These are phyloP conservation scores for Steatornis caripensis DNA, from an alignment of 2,113 vertebrate genomes.

Conservation along the genomic window DNA sequence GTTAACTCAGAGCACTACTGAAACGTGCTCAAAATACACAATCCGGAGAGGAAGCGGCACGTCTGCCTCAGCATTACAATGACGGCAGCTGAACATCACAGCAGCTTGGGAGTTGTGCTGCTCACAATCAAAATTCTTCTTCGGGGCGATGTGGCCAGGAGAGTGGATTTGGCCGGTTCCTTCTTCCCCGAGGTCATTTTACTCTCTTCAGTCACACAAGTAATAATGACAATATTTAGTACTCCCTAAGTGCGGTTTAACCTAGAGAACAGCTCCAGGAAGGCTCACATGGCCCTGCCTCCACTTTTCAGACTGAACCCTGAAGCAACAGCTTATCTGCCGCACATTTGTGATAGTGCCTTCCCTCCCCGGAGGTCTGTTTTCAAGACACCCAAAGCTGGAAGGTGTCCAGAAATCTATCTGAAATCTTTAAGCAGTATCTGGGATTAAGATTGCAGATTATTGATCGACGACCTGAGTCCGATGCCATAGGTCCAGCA, in stretches of 20 bases:
- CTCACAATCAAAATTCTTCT: slow-evolving; percentile 26
- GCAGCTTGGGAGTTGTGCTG: not conserved
- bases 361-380: not conserved
- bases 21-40: slow-evolving; percentile 65
- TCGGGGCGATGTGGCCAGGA: fast-evolving
- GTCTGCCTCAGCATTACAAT: not conserved
- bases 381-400: not conserved
- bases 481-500: not conserved
- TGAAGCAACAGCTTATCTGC: not conserved
- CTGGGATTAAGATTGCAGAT: not conserved
- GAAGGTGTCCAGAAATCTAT: not conserved
- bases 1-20: slow-evolving; percentile 52
- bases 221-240: not conserved
- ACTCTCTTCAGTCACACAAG: not conserved
- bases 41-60: not conserved
- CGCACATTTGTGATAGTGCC: not conserved
- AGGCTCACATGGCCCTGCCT: not conserved
- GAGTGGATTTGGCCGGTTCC: not conserved
- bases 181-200: not conserved
- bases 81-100: not conserved
- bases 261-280: not conserved
- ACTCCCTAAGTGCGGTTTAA: not conserved
- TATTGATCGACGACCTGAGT: not conserved
- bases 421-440: not conserved
- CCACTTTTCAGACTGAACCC: not conserved